A percentile compares a stretch with the other conserved stretches of the same genome.
phyloP scores from a whole-genome alignment of 2,113 vertebrate genomes.

The Atractosteus spatula region DNA sequence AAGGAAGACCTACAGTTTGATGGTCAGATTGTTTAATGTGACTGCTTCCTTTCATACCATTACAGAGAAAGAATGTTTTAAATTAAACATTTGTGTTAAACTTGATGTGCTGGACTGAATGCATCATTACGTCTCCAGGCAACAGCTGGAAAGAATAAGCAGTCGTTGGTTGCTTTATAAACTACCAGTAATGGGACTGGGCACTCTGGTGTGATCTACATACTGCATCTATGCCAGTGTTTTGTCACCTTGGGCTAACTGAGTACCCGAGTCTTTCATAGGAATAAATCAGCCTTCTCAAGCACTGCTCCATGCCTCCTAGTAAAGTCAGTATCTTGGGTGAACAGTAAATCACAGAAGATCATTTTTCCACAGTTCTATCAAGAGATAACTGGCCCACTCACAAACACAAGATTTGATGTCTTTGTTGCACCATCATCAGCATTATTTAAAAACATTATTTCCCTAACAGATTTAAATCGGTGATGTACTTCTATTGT shows the following conservation, averaged over 20 bases:
- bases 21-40: conserved; percentile 20
- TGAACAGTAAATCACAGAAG: too few species aligned
- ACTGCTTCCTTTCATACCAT: conserved; percentile 7
- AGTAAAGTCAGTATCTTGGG: too few species aligned
- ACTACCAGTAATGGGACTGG: conserved; percentile 14
- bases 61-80: conserved; percentile 25
- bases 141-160: conserved; percentile 63
- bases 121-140: conserved; percentile 45
- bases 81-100: conserved; percentile 34
- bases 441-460: too few species aligned
- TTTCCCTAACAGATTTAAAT: too few species aligned
- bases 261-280: too few species aligned
- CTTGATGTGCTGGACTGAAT: conserved; percentile 43
- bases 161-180: conserved; percentile 47
- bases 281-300: too few species aligned
- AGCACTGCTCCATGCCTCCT: too few species aligned
- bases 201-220: background rate
- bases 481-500: too few species aligned
- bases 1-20: conserved; percentile 5
- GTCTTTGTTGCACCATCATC: background rate
- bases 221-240: too few species aligned
- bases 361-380: too few species aligned
- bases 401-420: background rate
- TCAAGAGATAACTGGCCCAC: too few species aligned
- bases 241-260: too few species aligned